A percentile compares a stretch with the other conserved stretches of the same genome.
Evolutionary conservation across 2,113 vertebrate species (phyloP).

Genomic region (human (Homo sapiens)): DNA sequence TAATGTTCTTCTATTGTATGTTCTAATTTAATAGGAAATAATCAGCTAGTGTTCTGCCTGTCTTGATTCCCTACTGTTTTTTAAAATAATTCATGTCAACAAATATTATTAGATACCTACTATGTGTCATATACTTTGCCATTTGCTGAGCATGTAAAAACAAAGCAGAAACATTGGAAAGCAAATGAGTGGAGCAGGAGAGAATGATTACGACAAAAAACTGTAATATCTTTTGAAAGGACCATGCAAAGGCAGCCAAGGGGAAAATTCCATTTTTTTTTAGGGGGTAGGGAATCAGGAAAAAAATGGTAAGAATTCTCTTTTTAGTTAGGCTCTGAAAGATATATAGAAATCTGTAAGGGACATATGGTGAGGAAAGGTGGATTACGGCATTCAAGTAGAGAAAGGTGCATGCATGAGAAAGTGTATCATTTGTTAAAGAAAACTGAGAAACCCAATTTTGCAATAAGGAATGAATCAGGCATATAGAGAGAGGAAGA

Average conservation of each 20-base stretch:
- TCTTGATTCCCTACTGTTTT: background rate
- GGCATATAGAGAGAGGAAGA: background rate
- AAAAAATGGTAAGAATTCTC: background rate
- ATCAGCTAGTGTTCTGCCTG: background rate
- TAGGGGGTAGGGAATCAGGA: background rate
- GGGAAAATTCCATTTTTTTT: background rate
- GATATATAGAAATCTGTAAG: background rate
- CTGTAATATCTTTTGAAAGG: background rate
- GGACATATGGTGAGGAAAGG: background rate
- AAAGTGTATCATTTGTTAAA: background rate
- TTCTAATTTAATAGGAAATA: background rate
- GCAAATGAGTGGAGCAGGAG: background rate
- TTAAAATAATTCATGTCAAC: conserved; percentile 5
- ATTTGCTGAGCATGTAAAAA: background rate
- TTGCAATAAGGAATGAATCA: background rate
- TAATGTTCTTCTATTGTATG: background rate
- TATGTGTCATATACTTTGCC: background rate
- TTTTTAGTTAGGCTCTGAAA: background rate
- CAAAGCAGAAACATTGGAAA: background rate
- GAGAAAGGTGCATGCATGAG: background rate
- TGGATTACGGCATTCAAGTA: background rate
- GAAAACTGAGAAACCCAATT: background rate
- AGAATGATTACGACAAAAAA: background rate
- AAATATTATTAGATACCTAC: background rate
- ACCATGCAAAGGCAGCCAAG: background rate